phyloP scores from a whole-genome alignment of 2,113 vertebrate genomes.

The Pyrgilauda ruficollis region DNA sequence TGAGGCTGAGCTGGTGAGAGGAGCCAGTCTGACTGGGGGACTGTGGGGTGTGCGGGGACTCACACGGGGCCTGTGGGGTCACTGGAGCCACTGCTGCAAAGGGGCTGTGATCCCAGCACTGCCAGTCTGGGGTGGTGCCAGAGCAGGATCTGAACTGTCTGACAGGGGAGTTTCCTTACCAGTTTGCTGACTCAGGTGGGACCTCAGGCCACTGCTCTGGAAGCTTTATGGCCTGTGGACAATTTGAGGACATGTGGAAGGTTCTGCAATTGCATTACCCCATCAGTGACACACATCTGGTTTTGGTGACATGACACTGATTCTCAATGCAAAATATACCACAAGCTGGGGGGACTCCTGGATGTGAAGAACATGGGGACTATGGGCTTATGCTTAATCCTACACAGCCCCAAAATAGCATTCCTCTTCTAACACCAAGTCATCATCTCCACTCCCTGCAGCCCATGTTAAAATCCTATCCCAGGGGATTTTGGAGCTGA shows the following conservation, averaged over 20 bases:
- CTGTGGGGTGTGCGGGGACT: background rate
- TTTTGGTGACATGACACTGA: background rate
- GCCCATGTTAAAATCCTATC: too few relatives aligned
- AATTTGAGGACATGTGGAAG: background rate
- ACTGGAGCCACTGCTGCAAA: background rate
- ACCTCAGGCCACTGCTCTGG: background rate
- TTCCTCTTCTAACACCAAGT: background rate
- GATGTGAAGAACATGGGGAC: fast-evolving
- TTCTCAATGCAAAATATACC: background rate
- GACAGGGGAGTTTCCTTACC: background rate
- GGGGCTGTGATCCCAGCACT: background rate
- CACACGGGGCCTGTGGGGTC: background rate
- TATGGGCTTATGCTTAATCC: fast-evolving
- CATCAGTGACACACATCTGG: background rate
- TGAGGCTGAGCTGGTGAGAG: background rate
- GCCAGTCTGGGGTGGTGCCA: background rate
- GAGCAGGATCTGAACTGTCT: background rate
- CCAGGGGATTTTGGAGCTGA: too few relatives aligned
- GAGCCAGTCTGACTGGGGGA: background rate
- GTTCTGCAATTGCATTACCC: background rate
- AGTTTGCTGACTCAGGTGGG: background rate
- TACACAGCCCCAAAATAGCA: background rate
- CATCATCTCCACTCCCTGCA: too few relatives aligned
- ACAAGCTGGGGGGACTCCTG: background rate
- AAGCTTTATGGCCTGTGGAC: background rate